These are phyloP conservation scores for Trichogramma dendrolimi DNA, from an alignment of 2,888 invertebrate genomes.

Conservation along the genomic window DNA sequence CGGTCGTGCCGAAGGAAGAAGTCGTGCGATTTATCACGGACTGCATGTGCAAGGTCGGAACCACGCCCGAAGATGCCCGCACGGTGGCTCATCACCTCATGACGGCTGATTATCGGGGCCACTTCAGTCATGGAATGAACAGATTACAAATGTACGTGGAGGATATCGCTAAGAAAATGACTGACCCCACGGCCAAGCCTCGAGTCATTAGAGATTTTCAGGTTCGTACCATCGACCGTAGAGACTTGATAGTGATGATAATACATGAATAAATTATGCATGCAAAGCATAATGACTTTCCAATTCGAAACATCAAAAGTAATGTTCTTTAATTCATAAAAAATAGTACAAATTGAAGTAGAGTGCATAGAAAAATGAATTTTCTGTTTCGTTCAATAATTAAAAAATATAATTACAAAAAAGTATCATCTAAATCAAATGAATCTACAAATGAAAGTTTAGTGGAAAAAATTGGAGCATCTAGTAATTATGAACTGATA, in stretches of 20 bases:
- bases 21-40: slow-evolving; percentile 62
- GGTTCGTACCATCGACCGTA: slow-evolving; percentile 33
- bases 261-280: too few relatives aligned
- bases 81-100: slow-evolving; percentile 67
- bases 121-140: slow-evolving; percentile 85
- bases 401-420: neutral
- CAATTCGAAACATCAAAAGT: too few relatives aligned
- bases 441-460: neutral
- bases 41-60: slow-evolving; percentile 65
- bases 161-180: slow-evolving; percentile 66
- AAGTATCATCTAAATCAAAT: neutral
- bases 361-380: too few relatives aligned
- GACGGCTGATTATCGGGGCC: slow-evolving; percentile 75
- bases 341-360: too few relatives aligned
- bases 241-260: too few relatives aligned
- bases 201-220: slow-evolving; percentile 64
- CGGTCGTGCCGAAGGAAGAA: slow-evolving; percentile 56
- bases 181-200: slow-evolving; percentile 63
- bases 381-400: too few relatives aligned
- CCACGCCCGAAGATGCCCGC: slow-evolving; percentile 59
- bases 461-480: neutral
- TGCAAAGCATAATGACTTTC: too few relatives aligned
- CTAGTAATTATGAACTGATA: too few relatives aligned
- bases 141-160: slow-evolving; percentile 77
- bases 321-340: too few relatives aligned